These are phyloP conservation scores for Archilochus colubris DNA, from an alignment of 2,113 vertebrate species.

Conservation along the genomic window DNA sequence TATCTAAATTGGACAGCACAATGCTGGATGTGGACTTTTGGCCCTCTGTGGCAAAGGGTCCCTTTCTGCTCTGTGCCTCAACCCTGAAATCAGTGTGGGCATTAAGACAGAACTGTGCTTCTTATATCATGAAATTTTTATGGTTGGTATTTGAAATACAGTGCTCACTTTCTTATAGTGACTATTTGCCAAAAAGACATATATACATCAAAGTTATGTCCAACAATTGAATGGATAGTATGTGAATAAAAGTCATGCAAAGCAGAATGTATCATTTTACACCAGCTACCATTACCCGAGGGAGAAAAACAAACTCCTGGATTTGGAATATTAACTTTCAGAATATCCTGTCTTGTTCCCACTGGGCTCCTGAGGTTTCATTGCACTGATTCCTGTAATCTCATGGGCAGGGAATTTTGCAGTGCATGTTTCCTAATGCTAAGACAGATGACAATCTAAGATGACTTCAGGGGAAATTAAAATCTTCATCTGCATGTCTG, in stretches of 20 bases:
- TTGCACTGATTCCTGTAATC: background rate
- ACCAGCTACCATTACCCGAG: background rate
- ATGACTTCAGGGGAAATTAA: background rate
- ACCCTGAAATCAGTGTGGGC: background rate
- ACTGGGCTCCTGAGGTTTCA: background rate
- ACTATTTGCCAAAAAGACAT: background rate
- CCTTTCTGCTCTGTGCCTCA: background rate
- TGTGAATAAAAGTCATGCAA: background rate
- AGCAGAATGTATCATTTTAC: background rate
- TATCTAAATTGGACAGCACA: background rate
- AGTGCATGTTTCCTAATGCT: background rate
- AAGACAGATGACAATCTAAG: background rate
- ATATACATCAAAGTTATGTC: background rate
- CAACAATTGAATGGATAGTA: background rate
- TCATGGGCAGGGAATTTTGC: background rate
- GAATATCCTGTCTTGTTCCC: background rate
- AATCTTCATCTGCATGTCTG: background rate
- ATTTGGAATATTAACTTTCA: background rate
- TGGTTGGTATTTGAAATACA: background rate
- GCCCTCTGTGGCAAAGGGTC: background rate
- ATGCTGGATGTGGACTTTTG: background rate
- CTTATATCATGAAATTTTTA: background rate
- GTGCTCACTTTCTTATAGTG: background rate
- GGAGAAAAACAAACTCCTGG: background rate
- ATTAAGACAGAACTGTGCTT: too few species aligned